phyloP scores from a whole-genome alignment of 2,797 vertebrate species.

The Austrolebias charrua region DNA sequence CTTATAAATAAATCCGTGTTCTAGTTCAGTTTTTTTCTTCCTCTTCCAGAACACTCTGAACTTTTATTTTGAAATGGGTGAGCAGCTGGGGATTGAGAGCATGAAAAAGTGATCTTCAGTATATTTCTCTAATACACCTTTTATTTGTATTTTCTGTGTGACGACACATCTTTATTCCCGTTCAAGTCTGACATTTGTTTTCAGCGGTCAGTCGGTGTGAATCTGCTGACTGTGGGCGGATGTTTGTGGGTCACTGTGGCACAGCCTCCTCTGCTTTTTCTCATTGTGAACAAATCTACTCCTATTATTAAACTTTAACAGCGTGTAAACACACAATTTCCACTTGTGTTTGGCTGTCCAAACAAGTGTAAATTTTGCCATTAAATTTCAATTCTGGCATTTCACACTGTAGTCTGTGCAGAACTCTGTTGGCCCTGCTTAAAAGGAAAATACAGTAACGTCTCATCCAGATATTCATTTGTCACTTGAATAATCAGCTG shows the following conservation, averaged over 20 bases:
- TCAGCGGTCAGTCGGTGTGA: not conserved
- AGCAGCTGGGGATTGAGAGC: conserved; percentile 11
- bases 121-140: conserved; percentile 50
- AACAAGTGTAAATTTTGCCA: conserved; percentile 38
- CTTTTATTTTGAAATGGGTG: too few relatives aligned
- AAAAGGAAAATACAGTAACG: conserved; percentile 24
- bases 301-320: not conserved
- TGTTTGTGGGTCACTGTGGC: too few relatives aligned
- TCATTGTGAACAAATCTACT: too few relatives aligned
- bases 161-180: too few relatives aligned
- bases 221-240: conserved; percentile 19
- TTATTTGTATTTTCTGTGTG: conserved; percentile 71
- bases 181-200: too few relatives aligned
- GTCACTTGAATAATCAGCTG: conserved; percentile 36
- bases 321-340: conserved; percentile 40
- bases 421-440: conserved; percentile 1
- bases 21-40: too few relatives aligned
- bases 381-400: conserved; percentile 31
- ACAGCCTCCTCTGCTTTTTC: too few relatives aligned
- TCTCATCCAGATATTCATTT: conserved; percentile 46
- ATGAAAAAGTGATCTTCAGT: conserved; percentile 55
- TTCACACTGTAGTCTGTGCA: conserved; percentile 39
- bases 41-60: too few relatives aligned
- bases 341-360: conserved; percentile 16
- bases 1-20: too few relatives aligned